Evolutionary conservation across 2,888 invertebrate species (phyloP).

Genomic region (Liodrosophila aerea): DNA sequence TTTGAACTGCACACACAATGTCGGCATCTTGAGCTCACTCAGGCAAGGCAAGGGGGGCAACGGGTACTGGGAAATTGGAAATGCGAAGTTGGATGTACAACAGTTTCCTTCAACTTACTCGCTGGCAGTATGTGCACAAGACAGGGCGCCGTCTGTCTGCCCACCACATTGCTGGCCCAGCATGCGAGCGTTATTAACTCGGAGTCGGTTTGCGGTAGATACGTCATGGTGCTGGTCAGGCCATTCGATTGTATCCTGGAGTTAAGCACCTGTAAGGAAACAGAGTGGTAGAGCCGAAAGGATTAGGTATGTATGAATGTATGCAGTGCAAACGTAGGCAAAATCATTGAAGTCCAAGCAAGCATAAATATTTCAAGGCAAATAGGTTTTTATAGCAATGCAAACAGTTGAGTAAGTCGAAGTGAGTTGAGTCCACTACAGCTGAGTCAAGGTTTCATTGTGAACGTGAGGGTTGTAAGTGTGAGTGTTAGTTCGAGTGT

Average conservation of each 20-base stretch:
- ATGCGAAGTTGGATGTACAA: background rate
- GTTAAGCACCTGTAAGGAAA: slow-evolving; percentile 82
- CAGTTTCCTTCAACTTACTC: slow-evolving; percentile 84
- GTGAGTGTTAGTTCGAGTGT: too few relatives aligned
- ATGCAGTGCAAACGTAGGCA: slow-evolving; percentile 49
- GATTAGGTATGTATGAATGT: slow-evolving; percentile 32
- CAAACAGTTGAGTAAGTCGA: slow-evolving; percentile 57
- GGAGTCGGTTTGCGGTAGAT: slow-evolving; percentile 84
- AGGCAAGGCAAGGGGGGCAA: background rate
- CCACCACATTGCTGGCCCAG: slow-evolving; percentile 93
- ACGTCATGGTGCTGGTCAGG: slow-evolving; percentile 85
- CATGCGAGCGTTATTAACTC: slow-evolving; percentile 93
- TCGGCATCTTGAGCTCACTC: slow-evolving; percentile 38
- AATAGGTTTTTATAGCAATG: slow-evolving; percentile 71
- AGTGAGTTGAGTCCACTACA: slow-evolving; percentile 12
- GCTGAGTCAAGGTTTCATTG: slow-evolving; percentile 12
- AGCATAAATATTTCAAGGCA: slow-evolving; percentile 71
- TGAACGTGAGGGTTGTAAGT: too few relatives aligned
- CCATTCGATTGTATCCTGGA: slow-evolving; percentile 83
- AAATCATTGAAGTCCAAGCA: slow-evolving; percentile 28
- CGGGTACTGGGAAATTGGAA: background rate
- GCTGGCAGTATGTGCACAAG: slow-evolving; percentile 91
- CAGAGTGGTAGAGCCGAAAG: slow-evolving; percentile 9
- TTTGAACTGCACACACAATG: slow-evolving; percentile 53
- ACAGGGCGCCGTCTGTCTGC: slow-evolving; percentile 91